These are phyloP conservation scores for Chloroclysta siterata DNA, from an alignment of 2,888 invertebrate species.

Conservation along the genomic window DNA sequence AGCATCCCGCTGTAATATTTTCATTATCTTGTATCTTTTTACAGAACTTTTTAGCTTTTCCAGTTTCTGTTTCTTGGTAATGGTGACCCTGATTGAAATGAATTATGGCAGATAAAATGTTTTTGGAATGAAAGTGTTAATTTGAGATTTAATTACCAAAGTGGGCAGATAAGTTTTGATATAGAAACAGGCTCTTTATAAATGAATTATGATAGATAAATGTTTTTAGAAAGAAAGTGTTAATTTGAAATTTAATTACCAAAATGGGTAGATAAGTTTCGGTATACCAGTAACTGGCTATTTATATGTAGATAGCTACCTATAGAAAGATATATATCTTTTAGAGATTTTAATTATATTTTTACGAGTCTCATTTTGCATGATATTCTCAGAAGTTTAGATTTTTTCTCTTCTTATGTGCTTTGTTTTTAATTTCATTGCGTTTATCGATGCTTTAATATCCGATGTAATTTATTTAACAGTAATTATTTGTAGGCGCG, in stretches of 20 bases:
- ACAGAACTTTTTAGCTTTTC: too few relatives aligned
- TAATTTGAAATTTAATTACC: slow-evolving; percentile 13
- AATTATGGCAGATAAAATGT: slow-evolving; percentile 18
- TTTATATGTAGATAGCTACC: background rate
- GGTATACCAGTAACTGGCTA: slow-evolving; percentile 9
- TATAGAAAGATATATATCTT: background rate
- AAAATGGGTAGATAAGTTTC: background rate
- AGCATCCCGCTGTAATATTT: slow-evolving; percentile 13
- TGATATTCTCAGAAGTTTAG: background rate
- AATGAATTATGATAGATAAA: too few relatives aligned
- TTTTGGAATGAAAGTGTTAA: slow-evolving; percentile 9
- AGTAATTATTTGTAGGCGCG: slow-evolving; percentile 45
- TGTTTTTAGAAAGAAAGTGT: slow-evolving; percentile 2
- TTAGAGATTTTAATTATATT: background rate
- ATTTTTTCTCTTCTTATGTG: too few relatives aligned
- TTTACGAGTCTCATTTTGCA: background rate
- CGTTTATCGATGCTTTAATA: too few relatives aligned
- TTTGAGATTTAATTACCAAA: slow-evolving; percentile 9
- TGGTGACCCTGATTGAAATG: slow-evolving; percentile 32
- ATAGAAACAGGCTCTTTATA: slow-evolving; percentile 8
- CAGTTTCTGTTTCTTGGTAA: background rate
- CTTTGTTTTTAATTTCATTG: too few relatives aligned
- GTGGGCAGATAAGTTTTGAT: slow-evolving; percentile 6
- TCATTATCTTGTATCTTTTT: too few relatives aligned
- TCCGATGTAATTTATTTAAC: too few relatives aligned